Evolutionary conservation across 2,113 vertebrate species (phyloP).

Genomic region (Oplegnathus fasciatus): DNA sequence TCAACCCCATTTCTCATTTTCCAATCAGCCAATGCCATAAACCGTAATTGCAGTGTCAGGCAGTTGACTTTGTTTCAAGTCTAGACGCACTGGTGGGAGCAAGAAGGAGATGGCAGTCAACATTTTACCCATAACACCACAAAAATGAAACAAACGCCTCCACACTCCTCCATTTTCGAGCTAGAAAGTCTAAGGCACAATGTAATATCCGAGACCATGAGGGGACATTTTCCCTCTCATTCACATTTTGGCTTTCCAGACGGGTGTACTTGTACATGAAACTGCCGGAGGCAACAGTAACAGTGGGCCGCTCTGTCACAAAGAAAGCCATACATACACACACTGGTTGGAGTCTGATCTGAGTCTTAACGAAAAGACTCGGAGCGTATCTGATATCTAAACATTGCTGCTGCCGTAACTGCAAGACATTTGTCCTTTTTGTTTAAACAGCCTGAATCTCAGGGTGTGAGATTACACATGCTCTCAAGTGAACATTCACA

Average conservation of each 20-base stretch:
- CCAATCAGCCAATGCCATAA: conserved; percentile 72
- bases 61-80: conserved; percentile 63
- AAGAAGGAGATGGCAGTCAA: background rate
- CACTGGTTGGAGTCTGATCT: conserved; percentile 30
- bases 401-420: conserved; percentile 21
- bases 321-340: conserved; percentile 27
- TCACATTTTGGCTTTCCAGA: conserved; percentile 41
- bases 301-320: conserved; percentile 6
- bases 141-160: conserved; percentile 34
- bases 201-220: conserved; percentile 12
- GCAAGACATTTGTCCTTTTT: conserved; percentile 31
- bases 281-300: conserved; percentile 33
- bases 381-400: conserved; percentile 42
- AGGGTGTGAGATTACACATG: conserved; percentile 22
- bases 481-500: conserved; percentile 42
- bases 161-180: background rate
- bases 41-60: conserved; percentile 72
- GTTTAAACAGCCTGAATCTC: conserved; percentile 36
- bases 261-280: conserved; percentile 18
- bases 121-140: background rate
- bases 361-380: conserved; percentile 31
- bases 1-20: conserved; percentile 71
- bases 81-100: conserved; percentile 26
- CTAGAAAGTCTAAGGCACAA: conserved; percentile 11
- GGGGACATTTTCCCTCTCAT: conserved; percentile 29